Evolutionary conservation across 2,113 vertebrate genomes (phyloP).

Genomic region (Coracopsis vasa): DNA sequence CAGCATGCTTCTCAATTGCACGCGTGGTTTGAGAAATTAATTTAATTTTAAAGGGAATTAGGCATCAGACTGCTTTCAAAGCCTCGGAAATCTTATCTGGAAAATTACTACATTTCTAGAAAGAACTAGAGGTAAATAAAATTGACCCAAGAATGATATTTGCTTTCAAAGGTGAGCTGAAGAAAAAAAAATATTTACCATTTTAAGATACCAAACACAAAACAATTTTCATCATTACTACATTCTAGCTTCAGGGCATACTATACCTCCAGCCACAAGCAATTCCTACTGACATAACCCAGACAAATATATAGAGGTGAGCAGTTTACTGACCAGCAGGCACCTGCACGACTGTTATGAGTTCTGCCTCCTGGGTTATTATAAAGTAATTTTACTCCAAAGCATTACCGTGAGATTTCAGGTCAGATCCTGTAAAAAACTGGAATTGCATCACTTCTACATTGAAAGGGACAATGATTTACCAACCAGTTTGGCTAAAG

Average conservation of each 20-base stretch:
- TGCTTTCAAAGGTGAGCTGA: background rate
- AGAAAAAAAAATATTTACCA: background rate
- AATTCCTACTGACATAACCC: background rate
- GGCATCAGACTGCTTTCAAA: background rate
- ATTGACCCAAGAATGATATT: background rate
- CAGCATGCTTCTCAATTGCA: background rate
- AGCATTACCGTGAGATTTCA: background rate
- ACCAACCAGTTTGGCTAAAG: background rate
- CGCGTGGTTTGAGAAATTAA: background rate
- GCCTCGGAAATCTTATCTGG: background rate
- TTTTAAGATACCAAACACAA: background rate
- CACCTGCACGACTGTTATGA: fast-evolving
- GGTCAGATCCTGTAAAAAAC: background rate
- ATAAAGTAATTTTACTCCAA: background rate
- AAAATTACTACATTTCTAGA: background rate
- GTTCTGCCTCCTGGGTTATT: background rate
- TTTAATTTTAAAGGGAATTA: background rate
- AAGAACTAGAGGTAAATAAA: background rate
- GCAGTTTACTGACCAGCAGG: background rate
- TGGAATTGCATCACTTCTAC: background rate
- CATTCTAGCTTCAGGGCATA: background rate
- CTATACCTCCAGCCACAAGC: background rate
- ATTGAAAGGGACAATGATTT: background rate
- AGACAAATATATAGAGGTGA: background rate
- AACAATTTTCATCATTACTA: background rate